Conservation (phyloP, 2,888 invertebrate species). For the Lamproptera curius region DNA sequence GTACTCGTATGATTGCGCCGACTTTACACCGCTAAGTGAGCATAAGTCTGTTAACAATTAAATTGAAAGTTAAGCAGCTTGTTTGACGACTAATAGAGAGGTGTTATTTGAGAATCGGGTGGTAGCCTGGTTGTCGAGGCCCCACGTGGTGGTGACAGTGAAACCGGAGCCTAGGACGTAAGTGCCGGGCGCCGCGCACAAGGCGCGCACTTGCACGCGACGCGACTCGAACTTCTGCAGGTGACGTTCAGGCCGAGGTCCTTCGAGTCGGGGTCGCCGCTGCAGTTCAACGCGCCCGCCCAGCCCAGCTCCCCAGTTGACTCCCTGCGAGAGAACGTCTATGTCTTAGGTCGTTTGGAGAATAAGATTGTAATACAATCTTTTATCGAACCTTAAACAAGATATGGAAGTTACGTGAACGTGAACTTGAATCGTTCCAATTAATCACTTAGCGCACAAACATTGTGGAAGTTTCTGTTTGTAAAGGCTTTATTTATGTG, state of each 20-base stretch:
- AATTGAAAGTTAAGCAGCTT: slow-evolving; percentile 30
- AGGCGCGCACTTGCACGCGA: slow-evolving; percentile 78
- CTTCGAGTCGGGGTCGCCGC: slow-evolving; percentile 49
- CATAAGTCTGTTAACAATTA: not conserved
- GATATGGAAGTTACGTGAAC: no score
- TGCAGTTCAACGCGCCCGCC: slow-evolving; percentile 65
- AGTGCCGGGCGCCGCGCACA: slow-evolving; percentile 81
- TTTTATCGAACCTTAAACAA: no score
- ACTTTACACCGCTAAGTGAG: no score
- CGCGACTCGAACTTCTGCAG: slow-evolving; percentile 71
- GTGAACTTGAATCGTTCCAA: no score
- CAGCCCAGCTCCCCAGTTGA: slow-evolving; percentile 57
- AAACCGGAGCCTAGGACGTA: slow-evolving; percentile 82
- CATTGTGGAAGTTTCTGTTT: no score
- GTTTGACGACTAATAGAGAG: slow-evolving; percentile 57
- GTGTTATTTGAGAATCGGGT: slow-evolving; percentile 49
- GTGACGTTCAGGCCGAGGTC: slow-evolving; percentile 59
- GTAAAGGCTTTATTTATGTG: no score
- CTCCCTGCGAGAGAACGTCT: no score
- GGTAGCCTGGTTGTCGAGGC: slow-evolving; percentile 33
- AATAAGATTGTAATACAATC: no score
- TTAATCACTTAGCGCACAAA: no score
- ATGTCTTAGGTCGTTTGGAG: no score
- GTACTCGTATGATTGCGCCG: no score
- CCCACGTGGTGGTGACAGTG: slow-evolving; percentile 45